Conservation (phyloP, 2,888 invertebrate species). For the Aleiodes alternator region DNA sequence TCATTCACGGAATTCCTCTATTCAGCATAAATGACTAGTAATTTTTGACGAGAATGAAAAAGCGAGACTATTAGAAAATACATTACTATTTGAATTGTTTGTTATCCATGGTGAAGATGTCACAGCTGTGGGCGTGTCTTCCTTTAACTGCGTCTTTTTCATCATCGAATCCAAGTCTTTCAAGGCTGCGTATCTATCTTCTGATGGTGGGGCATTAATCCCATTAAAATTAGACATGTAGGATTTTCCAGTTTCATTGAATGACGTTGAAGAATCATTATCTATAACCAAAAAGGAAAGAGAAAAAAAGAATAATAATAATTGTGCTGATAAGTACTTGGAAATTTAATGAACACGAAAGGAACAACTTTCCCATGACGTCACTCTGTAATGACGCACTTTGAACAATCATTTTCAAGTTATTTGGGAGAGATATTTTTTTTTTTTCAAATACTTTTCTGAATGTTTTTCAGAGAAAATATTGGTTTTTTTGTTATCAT, state of each 20-base stretch:
- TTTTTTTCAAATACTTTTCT: background rate
- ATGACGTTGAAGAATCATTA: slow-evolving; percentile 51
- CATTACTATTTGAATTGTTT: slow-evolving; percentile 56
- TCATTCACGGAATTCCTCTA: no score
- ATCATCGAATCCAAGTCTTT: slow-evolving; percentile 90
- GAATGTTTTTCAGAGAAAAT: background rate
- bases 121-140: slow-evolving; percentile 61
- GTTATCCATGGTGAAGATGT: slow-evolving; percentile 66
- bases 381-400: slow-evolving; percentile 7
- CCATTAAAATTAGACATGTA: slow-evolving; percentile 65
- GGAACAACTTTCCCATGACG: slow-evolving; percentile 26
- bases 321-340: background rate
- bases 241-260: slow-evolving; percentile 57
- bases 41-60: no score
- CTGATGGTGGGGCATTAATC: slow-evolving; percentile 75
- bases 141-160: slow-evolving; percentile 74
- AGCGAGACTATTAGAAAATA: background rate
- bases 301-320: background rate
- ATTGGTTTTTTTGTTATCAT: no score
- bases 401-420: background rate
- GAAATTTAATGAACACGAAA: background rate
- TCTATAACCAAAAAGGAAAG: slow-evolving; percentile 32
- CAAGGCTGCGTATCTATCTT: slow-evolving; percentile 96
- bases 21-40: no score
- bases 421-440: background rate